phyloP scores from a whole-genome alignment of 2,888 invertebrate species.

The Caenorhabditis zanzibari region DNA sequence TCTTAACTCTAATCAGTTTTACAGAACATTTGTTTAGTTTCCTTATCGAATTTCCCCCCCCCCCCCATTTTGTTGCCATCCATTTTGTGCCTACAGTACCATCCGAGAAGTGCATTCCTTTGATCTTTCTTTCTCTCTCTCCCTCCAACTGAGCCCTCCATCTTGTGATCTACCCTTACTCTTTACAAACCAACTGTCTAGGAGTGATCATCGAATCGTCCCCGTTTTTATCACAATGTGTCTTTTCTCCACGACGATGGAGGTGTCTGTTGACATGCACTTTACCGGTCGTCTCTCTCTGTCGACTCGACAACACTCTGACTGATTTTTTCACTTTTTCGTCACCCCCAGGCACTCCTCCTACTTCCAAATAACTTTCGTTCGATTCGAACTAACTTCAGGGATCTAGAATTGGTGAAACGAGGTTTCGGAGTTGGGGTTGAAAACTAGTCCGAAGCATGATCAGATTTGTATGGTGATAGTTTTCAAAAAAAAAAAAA shows the following conservation, averaged over 20 bases:
- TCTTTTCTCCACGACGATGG: not conserved
- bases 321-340: too few relatives aligned
- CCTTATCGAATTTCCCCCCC: conserved; percentile 17
- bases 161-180: conserved; percentile 37
- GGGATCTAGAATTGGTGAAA: too few relatives aligned
- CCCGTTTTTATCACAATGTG: conserved; percentile 46
- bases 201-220: conserved; percentile 18
- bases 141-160: conserved; percentile 22
- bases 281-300: conserved; percentile 36
- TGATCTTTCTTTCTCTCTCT: too few relatives aligned
- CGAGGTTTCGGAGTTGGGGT: too few relatives aligned
- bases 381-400: conserved; percentile 1
- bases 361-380: not conserved
- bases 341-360: not conserved
- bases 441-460: too few relatives aligned
- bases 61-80: too few relatives aligned
- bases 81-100: conserved; percentile 26
- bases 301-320: too few relatives aligned
- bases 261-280: conserved; percentile 57
- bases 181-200: conserved; percentile 44
- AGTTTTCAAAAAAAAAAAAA: too few relatives aligned
- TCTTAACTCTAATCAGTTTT: conserved; percentile 1
- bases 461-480: too few relatives aligned
- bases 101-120: conserved; percentile 11
- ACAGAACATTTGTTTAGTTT: conserved; percentile 15